Conservation (phyloP, 2,797 vertebrate genomes). For the Phoxinus dragarum region DNA sequence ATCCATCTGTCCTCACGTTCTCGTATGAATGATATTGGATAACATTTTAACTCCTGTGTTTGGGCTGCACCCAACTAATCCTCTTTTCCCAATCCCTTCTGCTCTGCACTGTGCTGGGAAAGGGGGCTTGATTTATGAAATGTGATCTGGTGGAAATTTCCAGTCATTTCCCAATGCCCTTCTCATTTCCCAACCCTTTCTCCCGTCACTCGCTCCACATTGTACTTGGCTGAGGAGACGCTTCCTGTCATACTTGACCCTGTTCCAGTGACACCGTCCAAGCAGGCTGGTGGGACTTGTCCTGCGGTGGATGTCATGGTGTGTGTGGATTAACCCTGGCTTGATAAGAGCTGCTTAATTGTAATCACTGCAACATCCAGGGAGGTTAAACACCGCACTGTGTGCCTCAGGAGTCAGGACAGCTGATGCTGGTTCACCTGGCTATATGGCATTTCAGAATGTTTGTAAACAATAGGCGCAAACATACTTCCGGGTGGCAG, state of each 20-base stretch:
- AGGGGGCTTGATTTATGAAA: constrained; percentile 20
- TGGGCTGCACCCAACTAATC: constrained; percentile 49
- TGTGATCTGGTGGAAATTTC: constrained; percentile 39
- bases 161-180: constrained; percentile 13
- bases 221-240: neutral
- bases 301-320: constrained; percentile 55
- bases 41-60: constrained; percentile 46
- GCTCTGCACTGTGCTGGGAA: neutral
- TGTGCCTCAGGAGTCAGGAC: constrained; percentile 24
- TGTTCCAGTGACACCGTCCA: constrained; percentile 17
- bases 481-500: too few species aligned
- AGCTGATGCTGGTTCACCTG: neutral
- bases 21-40: constrained; percentile 31
- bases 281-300: constrained; percentile 7
- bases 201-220: constrained; percentile 7
- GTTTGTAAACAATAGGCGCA: too few species aligned
- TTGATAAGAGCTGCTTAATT: constrained; percentile 81
- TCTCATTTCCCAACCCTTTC: neutral
- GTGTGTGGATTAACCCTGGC: constrained; percentile 73
- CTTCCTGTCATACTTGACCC: constrained; percentile 33
- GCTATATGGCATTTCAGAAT: neutral
- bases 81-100: constrained; percentile 40
- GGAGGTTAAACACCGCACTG: constrained; percentile 60
- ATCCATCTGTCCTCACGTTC: constrained; percentile 32
- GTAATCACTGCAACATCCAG: constrained; percentile 75